phyloP scores from a whole-genome alignment of 2,888 invertebrate species.

The Platerodrilus igneus region DNA sequence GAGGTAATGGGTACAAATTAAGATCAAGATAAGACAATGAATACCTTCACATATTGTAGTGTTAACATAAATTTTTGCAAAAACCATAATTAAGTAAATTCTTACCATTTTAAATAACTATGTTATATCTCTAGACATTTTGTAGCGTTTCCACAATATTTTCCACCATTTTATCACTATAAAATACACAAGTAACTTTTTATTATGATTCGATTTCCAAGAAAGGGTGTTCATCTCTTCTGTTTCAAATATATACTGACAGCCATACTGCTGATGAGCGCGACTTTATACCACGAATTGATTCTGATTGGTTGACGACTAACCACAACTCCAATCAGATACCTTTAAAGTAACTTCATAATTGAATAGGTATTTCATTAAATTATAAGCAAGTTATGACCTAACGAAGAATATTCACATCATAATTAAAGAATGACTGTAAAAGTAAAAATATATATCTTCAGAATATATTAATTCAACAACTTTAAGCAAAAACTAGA shows the following conservation, averaged over 20 bases:
- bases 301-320: constrained; percentile 61
- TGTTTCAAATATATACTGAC: constrained; percentile 96
- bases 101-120: not conserved
- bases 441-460: too few relatives aligned
- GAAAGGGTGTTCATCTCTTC: constrained; percentile 81
- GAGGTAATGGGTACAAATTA: too few relatives aligned
- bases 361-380: too few relatives aligned
- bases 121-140: constrained; percentile 39
- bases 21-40: too few relatives aligned
- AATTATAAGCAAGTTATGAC: not conserved
- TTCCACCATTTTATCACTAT: constrained; percentile 36
- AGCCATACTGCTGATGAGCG: constrained; percentile 86
- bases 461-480: too few relatives aligned
- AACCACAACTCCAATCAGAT: too few relatives aligned
- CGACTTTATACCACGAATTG: constrained; percentile 73
- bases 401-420: too few relatives aligned
- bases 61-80: not conserved
- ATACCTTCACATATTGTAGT: too few relatives aligned
- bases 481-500: too few relatives aligned
- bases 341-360: too few relatives aligned
- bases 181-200: constrained; percentile 37
- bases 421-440: too few relatives aligned
- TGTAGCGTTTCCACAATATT: constrained; percentile 38
- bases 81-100: not conserved
- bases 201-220: constrained; percentile 51